Evolutionary conservation across 1,140 invertebrate species (phyloP).

Genomic region (Cotesia glomerata): DNA sequence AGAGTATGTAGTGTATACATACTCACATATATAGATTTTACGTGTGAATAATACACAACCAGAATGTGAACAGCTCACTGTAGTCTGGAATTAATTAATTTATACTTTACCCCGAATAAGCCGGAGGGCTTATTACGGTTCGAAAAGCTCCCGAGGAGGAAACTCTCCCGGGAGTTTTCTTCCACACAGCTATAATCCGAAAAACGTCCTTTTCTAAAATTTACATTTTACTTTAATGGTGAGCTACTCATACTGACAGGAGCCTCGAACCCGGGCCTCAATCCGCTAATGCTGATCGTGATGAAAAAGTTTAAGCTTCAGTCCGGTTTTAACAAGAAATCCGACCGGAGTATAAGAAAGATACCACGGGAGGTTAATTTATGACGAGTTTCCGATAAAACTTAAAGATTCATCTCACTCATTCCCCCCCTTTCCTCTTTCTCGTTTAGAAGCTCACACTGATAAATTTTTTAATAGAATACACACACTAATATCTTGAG

Average conservation of each 20-base stretch:
- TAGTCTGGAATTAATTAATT: conserved; percentile 24
- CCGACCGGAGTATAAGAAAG: too few species aligned
- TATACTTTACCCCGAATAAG: conserved; percentile 24
- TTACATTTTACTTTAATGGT: conserved; percentile 1
- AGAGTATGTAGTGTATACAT: too few species aligned
- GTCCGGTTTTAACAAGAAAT: too few species aligned
- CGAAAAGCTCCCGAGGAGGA: not conserved
- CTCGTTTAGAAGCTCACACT: too few species aligned
- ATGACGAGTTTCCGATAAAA: too few species aligned
- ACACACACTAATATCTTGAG: too few species aligned
- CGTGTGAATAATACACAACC: conserved; percentile 8
- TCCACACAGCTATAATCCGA: conserved; percentile 7
- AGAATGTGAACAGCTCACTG: conserved; percentile 4
- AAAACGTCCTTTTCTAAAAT: conserved; percentile 11
- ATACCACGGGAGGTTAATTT: too few species aligned
- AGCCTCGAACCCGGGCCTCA: not conserved
- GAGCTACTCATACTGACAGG: too few species aligned
- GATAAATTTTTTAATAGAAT: too few species aligned
- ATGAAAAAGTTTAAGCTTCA: conserved; percentile 2
- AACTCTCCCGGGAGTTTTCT: not conserved
- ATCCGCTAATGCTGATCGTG: too few species aligned
- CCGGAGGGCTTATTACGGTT: conserved; percentile 26
- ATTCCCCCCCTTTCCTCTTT: not conserved
- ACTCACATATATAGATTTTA: not conserved
- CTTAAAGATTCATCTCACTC: too few species aligned